Percentiles rank a stretch among this genome's conserved stretches.
Evolutionary conservation across 2,888 invertebrate species (phyloP).

Genomic region (Dryocosmus kuriphilus): DNA sequence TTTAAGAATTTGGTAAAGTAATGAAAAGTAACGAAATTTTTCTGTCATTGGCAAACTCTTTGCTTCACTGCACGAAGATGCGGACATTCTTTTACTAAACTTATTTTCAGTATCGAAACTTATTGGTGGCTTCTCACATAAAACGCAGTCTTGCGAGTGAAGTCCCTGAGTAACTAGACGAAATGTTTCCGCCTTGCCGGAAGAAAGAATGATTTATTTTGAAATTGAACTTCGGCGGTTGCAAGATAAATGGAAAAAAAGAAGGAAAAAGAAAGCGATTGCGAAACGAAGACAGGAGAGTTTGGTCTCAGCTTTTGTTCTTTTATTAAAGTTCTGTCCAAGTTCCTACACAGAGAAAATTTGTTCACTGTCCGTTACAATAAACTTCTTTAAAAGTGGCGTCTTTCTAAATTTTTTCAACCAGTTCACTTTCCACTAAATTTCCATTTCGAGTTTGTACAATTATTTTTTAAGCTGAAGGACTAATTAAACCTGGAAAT

Average conservation of each 20-base stretch:
- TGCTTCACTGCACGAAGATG: background rate
- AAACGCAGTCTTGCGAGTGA: slow-evolving; percentile 33
- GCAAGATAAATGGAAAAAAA: slow-evolving; percentile 17
- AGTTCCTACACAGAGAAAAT: slow-evolving; percentile 5
- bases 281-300: slow-evolving; percentile 18
- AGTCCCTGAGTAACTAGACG: slow-evolving; percentile 24
- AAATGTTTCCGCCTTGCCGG: slow-evolving; percentile 6
- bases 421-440: too few species aligned
- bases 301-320: slow-evolving; percentile 26
- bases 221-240: slow-evolving; percentile 34
- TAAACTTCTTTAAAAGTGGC: too few species aligned
- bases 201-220: slow-evolving; percentile 36
- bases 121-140: slow-evolving; percentile 33
- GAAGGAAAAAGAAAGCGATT: background rate
- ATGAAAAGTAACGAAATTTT: too few species aligned
- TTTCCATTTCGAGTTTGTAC: too few species aligned
- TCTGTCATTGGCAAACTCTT: too few species aligned
- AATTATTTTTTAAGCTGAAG: too few species aligned
- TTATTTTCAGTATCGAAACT: slow-evolving; percentile 25
- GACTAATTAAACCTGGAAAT: too few species aligned
- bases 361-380: too few species aligned
- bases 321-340: slow-evolving; percentile 45
- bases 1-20: too few species aligned
- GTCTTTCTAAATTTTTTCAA: too few species aligned
- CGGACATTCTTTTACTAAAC: slow-evolving; percentile 21